Percentiles rank a stretch among this genome's conserved stretches.
These are phyloP conservation scores for Trachelus stipa DNA, from an alignment of 2,888 invertebrate species.

Conservation along the genomic window DNA sequence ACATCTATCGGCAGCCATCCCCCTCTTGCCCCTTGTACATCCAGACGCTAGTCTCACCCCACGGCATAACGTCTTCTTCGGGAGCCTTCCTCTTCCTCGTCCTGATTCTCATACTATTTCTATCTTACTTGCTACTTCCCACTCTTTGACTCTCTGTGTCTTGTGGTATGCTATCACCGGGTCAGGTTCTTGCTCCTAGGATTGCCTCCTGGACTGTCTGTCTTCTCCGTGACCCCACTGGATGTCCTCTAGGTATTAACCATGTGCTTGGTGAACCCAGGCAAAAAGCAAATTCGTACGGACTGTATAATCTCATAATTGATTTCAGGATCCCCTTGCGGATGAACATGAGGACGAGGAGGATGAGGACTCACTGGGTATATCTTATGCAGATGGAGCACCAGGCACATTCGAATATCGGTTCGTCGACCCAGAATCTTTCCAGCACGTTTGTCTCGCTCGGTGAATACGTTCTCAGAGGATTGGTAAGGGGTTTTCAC, in stretches of 20 bases:
- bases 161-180: not conserved
- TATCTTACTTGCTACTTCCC: constrained; percentile 11
- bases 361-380: not conserved
- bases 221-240: not conserved
- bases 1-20: constrained; percentile 4
- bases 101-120: constrained; percentile 23
- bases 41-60: constrained; percentile 10
- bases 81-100: constrained; percentile 2
- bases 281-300: not conserved
- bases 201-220: not conserved
- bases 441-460: not conserved
- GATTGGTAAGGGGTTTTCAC: not conserved
- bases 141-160: constrained; percentile 14
- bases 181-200: not conserved
- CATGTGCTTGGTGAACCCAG: not conserved
- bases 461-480: not conserved
- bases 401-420: not conserved
- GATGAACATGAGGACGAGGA: not conserved
- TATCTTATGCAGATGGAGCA: not conserved
- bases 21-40: constrained; percentile 1
- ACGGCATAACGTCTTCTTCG: constrained; percentile 6
- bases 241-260: not conserved
- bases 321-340: not conserved
- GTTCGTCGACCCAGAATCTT: not conserved
- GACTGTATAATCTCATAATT: not conserved